Evolutionary conservation across 2,113 vertebrate species (phyloP).

Genomic region (Gallinago paraguaiae): DNA sequence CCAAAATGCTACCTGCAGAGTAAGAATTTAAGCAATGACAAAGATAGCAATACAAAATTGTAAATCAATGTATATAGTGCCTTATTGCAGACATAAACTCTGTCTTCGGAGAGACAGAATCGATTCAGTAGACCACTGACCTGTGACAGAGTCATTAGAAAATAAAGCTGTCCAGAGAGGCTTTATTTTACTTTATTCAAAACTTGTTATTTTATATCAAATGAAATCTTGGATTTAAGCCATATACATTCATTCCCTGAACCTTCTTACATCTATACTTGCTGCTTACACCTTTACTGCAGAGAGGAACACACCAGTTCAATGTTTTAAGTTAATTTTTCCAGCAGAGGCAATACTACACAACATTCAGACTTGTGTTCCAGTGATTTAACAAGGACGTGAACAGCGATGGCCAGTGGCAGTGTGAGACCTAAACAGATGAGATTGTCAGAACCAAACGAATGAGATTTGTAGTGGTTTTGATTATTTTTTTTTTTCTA

Average conservation of each 20-base stretch:
- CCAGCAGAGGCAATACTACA: neutral
- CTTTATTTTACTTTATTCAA: neutral
- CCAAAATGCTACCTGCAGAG: neutral
- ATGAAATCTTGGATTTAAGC: neutral
- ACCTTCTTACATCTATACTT: neutral
- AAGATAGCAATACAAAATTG: neutral
- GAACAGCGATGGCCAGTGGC: slow-evolving; percentile 1
- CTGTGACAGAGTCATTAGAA: neutral
- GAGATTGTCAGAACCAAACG: slow-evolving; percentile 23
- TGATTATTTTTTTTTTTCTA: neutral
- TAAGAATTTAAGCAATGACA: neutral
- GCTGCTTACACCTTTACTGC: neutral
- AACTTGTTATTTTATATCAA: neutral
- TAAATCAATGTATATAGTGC: neutral
- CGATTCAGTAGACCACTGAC: neutral
- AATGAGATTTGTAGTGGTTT: slow-evolving; percentile 5
- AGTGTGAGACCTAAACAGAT: neutral
- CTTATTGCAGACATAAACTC: neutral
- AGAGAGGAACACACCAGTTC: neutral
- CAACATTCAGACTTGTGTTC: neutral
- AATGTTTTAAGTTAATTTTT: neutral
- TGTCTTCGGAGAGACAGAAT: neutral
- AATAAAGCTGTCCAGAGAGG: neutral
- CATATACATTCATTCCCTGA: neutral
- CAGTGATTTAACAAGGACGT: neutral